Conservation (phyloP, 2,113 vertebrate genomes). For the Agapornis roseicollis region DNA sequence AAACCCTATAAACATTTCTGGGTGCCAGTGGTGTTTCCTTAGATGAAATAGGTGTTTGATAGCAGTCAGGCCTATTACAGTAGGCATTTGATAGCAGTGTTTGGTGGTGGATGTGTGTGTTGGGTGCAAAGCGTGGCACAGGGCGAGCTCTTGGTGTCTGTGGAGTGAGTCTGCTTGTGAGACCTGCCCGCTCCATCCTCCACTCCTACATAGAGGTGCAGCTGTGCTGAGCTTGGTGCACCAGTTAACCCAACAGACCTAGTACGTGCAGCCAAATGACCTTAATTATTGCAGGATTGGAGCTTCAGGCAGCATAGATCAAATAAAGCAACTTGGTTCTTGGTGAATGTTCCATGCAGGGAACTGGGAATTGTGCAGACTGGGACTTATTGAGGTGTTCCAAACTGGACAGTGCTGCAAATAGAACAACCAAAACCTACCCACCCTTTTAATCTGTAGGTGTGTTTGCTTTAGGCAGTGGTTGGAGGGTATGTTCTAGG, state of each 20-base stretch:
- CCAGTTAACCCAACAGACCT: not conserved
- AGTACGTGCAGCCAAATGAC: not conserved
- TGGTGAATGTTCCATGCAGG: constrained; percentile 40
- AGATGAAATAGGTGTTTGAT: not conserved
- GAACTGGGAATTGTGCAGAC: constrained; percentile 49
- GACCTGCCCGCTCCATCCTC: not conserved
- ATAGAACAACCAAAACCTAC: constrained; percentile 14
- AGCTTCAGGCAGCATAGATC: not conserved
- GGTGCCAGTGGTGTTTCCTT: not conserved
- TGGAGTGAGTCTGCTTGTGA: not conserved
- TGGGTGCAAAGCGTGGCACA: not conserved
- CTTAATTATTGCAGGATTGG: not conserved
- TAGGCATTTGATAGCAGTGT: not conserved
- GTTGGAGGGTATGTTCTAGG: not conserved
- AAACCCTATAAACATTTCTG: not conserved
- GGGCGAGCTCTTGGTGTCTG: not conserved
- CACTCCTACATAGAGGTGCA: not conserved
- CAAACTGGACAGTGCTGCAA: constrained; percentile 42
- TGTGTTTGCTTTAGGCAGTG: constrained; percentile 22
- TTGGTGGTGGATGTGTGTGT: not conserved
- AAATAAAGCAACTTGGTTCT: constrained; percentile 43
- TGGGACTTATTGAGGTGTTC: constrained; percentile 41
- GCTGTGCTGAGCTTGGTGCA: not conserved
- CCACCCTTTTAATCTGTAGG: constrained; percentile 7
- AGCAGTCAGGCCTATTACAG: not conserved